Evolutionary conservation across 1,140 invertebrate genomes (phyloP).

Genomic region (Zaprionus capensis): DNA sequence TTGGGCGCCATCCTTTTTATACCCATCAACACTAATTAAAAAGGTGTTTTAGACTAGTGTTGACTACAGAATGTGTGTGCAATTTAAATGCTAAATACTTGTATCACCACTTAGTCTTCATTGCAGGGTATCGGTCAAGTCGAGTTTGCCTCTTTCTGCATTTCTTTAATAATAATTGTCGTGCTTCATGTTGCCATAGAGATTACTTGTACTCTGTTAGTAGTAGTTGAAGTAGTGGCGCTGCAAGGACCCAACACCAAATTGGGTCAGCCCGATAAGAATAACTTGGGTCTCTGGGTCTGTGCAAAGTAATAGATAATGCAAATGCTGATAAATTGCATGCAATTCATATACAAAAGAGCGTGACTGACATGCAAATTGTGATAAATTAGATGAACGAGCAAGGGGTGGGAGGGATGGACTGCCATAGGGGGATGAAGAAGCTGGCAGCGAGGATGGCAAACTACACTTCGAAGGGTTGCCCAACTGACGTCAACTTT

Average conservation of each 20-base stretch:
- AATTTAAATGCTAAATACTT: neutral
- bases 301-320: slow-evolving; percentile 43
- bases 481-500: slow-evolving; percentile 25
- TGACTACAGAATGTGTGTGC: neutral
- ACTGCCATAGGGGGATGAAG: neutral
- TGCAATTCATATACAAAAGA: slow-evolving; percentile 69
- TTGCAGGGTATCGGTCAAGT: neutral
- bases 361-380: slow-evolving; percentile 78
- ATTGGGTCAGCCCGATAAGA: slow-evolving; percentile 6
- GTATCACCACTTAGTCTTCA: neutral
- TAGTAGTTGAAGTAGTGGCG: neutral
- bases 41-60: neutral
- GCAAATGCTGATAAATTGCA: slow-evolving; percentile 73
- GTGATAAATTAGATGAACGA: slow-evolving; percentile 66
- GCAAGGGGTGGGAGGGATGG: slow-evolving; percentile 26
- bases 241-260: neutral
- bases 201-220: neutral
- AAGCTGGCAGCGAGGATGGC: neutral
- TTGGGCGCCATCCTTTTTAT: slow-evolving; percentile 12
- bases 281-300: slow-evolving; percentile 29
- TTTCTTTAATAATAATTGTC: neutral
- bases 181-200: slow-evolving; percentile 8
- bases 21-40: neutral
- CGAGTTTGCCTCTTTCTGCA: neutral
- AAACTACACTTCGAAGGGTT: slow-evolving; percentile 8